phyloP scores from a whole-genome alignment of 1,140 invertebrate genomes.

The Samia ricini region DNA sequence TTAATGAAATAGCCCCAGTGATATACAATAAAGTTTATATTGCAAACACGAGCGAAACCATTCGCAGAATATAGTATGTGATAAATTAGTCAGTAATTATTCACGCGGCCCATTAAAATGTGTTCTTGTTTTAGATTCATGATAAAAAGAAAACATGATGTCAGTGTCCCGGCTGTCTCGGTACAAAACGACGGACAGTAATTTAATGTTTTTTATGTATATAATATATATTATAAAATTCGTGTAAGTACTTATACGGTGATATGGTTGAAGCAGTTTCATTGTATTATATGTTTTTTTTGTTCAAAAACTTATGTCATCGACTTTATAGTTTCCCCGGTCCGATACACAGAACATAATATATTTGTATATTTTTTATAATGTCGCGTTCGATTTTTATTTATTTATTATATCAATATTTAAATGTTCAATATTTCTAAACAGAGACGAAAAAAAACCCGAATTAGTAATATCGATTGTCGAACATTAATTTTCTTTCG shows the following conservation, averaged over 20 bases:
- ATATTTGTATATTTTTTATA: neutral
- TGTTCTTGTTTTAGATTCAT: slow-evolving; percentile 2
- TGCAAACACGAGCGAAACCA: neutral
- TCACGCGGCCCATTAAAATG: slow-evolving; percentile 18
- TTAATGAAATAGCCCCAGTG: too few relatives aligned
- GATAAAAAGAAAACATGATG: slow-evolving; percentile 12
- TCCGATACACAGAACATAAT: too few relatives aligned
- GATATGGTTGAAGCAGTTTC: neutral
- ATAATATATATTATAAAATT: neutral
- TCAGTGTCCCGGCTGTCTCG: neutral
- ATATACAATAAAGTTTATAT: too few relatives aligned
- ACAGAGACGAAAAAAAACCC: neutral
- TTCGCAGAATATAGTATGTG: neutral
- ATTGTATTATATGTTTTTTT: neutral
- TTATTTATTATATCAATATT: neutral
- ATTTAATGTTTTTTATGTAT: neutral
- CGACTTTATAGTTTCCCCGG: neutral
- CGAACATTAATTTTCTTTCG: neutral
- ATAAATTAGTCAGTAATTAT: slow-evolving; percentile 17
- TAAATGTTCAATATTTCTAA: neutral
- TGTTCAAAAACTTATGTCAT: neutral
- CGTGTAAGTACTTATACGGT: neutral
- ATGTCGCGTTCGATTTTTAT: neutral
- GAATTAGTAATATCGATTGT: neutral
- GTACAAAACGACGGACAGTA: neutral